phyloP scores from a whole-genome alignment of 1,140 invertebrate genomes.

The Aphis gossypii region DNA sequence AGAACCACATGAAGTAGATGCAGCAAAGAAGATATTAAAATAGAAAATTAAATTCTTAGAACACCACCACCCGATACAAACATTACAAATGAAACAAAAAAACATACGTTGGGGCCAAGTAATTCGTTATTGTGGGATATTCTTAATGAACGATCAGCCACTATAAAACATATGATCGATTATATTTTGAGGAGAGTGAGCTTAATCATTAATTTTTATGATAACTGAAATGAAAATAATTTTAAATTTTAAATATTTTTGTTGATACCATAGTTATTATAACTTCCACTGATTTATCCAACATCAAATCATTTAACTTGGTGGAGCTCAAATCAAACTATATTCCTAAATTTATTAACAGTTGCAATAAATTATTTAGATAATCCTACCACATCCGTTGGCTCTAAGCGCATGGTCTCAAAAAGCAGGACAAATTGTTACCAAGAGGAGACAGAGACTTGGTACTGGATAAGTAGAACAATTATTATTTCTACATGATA shows the following conservation, averaged over 20 bases:
- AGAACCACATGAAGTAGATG: neutral
- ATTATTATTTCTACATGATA: neutral
- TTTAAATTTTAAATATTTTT: neutral
- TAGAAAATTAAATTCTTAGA: neutral
- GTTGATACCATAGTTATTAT: neutral
- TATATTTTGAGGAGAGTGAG: neutral
- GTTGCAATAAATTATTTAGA: neutral
- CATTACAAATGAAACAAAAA: neutral
- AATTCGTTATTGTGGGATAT: neutral
- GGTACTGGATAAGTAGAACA: neutral
- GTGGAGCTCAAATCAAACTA: constrained; percentile 12
- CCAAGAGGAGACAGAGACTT: neutral
- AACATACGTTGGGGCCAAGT: neutral
- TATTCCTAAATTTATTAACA: neutral
- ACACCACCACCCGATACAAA: too few species aligned
- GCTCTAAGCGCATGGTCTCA: neutral
- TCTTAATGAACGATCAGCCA: neutral
- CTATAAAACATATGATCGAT: neutral
- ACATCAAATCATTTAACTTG: neutral
- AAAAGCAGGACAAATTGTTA: constrained; percentile 1
- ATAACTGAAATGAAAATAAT: neutral
- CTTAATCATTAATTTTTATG: neutral
- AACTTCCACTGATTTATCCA: neutral
- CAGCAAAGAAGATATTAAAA: too few species aligned
- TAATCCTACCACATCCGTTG: neutral